Evolutionary conservation across 2,888 invertebrate genomes (phyloP).

Genomic region (Anthoptus insignis): DNA sequence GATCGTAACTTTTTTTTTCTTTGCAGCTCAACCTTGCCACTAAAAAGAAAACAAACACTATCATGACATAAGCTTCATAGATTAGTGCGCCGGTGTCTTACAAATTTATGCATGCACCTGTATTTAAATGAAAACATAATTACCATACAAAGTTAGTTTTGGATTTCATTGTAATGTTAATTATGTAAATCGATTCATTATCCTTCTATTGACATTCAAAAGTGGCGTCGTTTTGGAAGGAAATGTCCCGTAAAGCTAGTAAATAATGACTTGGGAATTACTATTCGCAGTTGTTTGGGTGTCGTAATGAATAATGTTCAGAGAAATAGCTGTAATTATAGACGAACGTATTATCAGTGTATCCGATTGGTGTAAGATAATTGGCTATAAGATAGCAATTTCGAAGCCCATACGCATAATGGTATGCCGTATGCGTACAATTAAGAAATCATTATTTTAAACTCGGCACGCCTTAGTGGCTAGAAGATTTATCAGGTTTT

Average conservation of each 20-base stretch:
- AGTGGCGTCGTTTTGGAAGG: slow-evolving; percentile 58
- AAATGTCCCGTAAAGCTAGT: slow-evolving; percentile 59
- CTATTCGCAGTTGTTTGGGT: slow-evolving; percentile 56
- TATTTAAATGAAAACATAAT: slow-evolving; percentile 67
- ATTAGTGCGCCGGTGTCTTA: slow-evolving; percentile 39
- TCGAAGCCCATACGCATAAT: slow-evolving; percentile 27
- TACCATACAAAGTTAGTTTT: slow-evolving; percentile 80
- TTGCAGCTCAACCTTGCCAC: slow-evolving; percentile 15
- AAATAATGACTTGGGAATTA: slow-evolving; percentile 17
- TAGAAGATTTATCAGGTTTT: slow-evolving; percentile 22
- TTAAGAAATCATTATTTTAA: slow-evolving; percentile 35
- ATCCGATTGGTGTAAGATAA: slow-evolving; percentile 35
- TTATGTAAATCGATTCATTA: slow-evolving; percentile 77
- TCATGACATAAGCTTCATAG: slow-evolving; percentile 15
- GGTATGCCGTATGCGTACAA: slow-evolving; percentile 26
- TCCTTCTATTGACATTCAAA: slow-evolving; percentile 67
- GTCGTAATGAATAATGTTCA: slow-evolving; percentile 38
- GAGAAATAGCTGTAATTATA: slow-evolving; percentile 39
- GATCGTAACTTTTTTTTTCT: slow-evolving; percentile 6
- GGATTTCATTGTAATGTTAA: slow-evolving; percentile 69
- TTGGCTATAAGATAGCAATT: slow-evolving; percentile 36
- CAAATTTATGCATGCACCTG: slow-evolving; percentile 62
- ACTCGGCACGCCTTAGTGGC: slow-evolving; percentile 13
- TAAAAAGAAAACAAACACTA: slow-evolving; percentile 25
- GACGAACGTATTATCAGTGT: slow-evolving; percentile 31